Evolutionary conservation across 2,888 invertebrate species (phyloP).

Genomic region (Cordilura impudica): DNA sequence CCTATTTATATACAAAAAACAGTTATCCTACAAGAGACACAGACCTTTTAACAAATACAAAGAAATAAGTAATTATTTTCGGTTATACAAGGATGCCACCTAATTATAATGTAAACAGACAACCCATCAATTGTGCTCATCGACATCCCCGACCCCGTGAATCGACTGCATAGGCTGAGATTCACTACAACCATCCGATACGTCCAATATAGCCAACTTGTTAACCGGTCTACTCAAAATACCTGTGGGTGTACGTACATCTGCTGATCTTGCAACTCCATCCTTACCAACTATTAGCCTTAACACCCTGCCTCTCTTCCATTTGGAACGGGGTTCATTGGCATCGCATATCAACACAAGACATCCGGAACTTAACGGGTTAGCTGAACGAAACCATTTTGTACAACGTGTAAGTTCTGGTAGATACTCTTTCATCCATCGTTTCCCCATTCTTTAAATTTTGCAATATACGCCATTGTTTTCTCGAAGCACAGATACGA

Average conservation of each 20-base stretch:
- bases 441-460: slow-evolving; percentile 3
- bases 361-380: neutral
- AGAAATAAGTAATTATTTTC: too few relatives aligned
- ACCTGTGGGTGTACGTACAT: neutral
- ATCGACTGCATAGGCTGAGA: neutral
- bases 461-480: slow-evolving; percentile 2
- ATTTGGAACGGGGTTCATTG: neutral
- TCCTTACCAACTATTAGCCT: slow-evolving; percentile 7
- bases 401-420: slow-evolving; percentile 17
- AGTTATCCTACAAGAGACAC: too few relatives aligned
- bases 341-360: slow-evolving; percentile 1
- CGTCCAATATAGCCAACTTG: slow-evolving; percentile 1
- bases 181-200: neutral
- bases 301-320: neutral
- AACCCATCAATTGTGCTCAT: too few relatives aligned
- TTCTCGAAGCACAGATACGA: neutral
- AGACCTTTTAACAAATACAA: too few relatives aligned
- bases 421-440: slow-evolving; percentile 6
- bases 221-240: neutral
- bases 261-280: slow-evolving; percentile 11
- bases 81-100: too few relatives aligned
- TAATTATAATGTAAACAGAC: too few relatives aligned
- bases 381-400: slow-evolving; percentile 5
- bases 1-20: too few relatives aligned
- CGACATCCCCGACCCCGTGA: too few relatives aligned